Conservation (phyloP, 2,888 invertebrate species). For the Odontocolon sp. region DNA sequence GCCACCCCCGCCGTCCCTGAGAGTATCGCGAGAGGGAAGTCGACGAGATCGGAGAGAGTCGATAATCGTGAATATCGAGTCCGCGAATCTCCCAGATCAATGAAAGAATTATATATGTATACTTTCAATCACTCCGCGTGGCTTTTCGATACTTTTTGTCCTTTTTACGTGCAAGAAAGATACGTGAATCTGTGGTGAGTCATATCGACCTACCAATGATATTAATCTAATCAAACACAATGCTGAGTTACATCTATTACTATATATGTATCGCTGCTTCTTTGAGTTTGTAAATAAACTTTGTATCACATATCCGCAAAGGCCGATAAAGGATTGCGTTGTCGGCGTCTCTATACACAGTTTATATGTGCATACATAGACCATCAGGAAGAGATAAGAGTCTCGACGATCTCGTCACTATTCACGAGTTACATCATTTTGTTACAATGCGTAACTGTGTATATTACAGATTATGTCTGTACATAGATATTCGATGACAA, state of each 20-base stretch:
- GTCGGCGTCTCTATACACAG: conserved; percentile 28
- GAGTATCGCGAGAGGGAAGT: background rate
- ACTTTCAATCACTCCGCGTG: background rate
- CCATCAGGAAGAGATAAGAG: conserved; percentile 39
- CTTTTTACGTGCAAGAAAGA: conserved; percentile 26
- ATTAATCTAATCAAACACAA: conserved; percentile 44
- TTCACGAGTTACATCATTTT: conserved; percentile 40
- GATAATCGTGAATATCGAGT: background rate
- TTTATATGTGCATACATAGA: background rate
- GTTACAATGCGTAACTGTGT: conserved; percentile 49
- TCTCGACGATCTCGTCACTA: conserved; percentile 39
- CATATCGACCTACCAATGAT: conserved; percentile 29
- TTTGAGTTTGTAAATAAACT: conserved; percentile 21
- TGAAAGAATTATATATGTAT: conserved; percentile 1
- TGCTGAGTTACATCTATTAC: conserved; percentile 31
- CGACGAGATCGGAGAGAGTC: conserved; percentile 18
- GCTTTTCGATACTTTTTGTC: background rate
- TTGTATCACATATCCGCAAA: conserved; percentile 47
- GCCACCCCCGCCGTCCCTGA: background rate
- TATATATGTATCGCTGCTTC: conserved; percentile 18
- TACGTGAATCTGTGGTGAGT: conserved; percentile 33
- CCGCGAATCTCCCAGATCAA: conserved; percentile 7
- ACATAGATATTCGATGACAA: conserved; percentile 10
- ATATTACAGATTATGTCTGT: conserved; percentile 11
- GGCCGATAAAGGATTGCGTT: conserved; percentile 57